These are phyloP conservation scores for Eunapius fragilis DNA, from an alignment of 37 sponge, comb jelly and placozoan species.

Conservation along the genomic window DNA sequence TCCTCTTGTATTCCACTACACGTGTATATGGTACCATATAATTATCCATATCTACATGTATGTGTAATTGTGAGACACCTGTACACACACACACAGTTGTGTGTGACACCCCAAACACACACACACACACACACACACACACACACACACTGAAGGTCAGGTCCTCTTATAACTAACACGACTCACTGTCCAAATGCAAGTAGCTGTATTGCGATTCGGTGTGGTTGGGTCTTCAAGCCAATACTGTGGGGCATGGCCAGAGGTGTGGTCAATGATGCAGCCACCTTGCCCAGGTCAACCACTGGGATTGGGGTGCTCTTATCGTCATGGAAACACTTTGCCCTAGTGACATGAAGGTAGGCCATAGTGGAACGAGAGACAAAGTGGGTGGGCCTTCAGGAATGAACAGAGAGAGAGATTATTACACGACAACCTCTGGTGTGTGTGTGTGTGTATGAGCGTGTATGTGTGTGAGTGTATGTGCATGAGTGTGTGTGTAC, in stretches of 20 bases:
- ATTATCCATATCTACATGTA: too few relatives aligned
- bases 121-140: too few relatives aligned
- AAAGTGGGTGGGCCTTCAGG: background rate
- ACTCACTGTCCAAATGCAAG: background rate
- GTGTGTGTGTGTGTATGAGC: too few relatives aligned
- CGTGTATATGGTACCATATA: too few relatives aligned
- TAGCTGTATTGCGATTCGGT: background rate
- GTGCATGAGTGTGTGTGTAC: background rate
- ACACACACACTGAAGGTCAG: too few relatives aligned
- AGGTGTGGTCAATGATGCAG: background rate
- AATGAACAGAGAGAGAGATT: background rate
- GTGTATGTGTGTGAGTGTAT: background rate
- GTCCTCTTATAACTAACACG: too few relatives aligned
- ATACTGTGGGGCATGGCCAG: background rate
- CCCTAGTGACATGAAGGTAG: conserved; percentile 31
- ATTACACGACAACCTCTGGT: too few relatives aligned
- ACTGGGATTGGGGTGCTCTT: conserved; percentile 14
- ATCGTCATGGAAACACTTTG: background rate
- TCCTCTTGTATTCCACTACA: too few relatives aligned
- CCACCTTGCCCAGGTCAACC: conserved; percentile 1
- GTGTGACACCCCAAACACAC: too few relatives aligned
- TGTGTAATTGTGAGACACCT: too few relatives aligned
- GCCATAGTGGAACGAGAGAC: conserved; percentile 21
- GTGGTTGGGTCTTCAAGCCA: background rate
- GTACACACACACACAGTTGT: too few relatives aligned